A percentile compares a stretch with the other conserved stretches of the same genome.
These are phyloP conservation scores for Epinotia nisella DNA, from an alignment of 2,888 invertebrate genomes.

Conservation along the genomic window DNA sequence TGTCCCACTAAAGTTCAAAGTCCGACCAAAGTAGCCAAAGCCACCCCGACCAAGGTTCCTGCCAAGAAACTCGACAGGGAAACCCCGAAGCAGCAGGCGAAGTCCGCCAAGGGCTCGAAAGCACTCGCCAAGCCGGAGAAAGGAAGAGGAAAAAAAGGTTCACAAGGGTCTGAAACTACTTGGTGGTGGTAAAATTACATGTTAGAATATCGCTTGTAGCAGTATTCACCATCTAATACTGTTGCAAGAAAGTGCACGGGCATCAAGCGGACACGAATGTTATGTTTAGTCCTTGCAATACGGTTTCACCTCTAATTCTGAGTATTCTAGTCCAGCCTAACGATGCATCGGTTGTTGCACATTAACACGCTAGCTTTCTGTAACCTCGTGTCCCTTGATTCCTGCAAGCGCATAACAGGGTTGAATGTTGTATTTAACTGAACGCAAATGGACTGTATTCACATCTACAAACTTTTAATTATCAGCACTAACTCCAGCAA, in stretches of 20 bases:
- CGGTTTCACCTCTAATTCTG: constrained; percentile 62
- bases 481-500: constrained; percentile 51
- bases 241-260: constrained; percentile 70
- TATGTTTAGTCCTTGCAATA: constrained; percentile 61
- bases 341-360: constrained; percentile 68
- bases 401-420: constrained; percentile 79
- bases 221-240: constrained; percentile 62
- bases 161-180: constrained; percentile 93
- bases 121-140: constrained; percentile 85
- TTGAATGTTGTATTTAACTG: constrained; percentile 77
- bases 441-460: constrained; percentile 72
- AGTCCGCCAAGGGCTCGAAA: constrained; percentile 77
- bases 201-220: constrained; percentile 65
- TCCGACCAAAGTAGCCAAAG: constrained; percentile 92
- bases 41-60: constrained; percentile 86
- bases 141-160: constrained; percentile 90
- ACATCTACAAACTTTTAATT: constrained; percentile 53
- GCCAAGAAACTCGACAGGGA: constrained; percentile 79
- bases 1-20: constrained; percentile 94
- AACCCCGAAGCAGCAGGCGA: constrained; percentile 70
- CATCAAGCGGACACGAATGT: constrained; percentile 80
- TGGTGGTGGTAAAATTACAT: constrained; percentile 89
- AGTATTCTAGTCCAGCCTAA: constrained; percentile 59
- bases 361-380: constrained; percentile 73
- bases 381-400: constrained; percentile 82